Evolutionary conservation across 2,113 vertebrate genomes (phyloP), one percentile per base, ranked within the genome.

Genomic region (Indicator indicator): DNA sequence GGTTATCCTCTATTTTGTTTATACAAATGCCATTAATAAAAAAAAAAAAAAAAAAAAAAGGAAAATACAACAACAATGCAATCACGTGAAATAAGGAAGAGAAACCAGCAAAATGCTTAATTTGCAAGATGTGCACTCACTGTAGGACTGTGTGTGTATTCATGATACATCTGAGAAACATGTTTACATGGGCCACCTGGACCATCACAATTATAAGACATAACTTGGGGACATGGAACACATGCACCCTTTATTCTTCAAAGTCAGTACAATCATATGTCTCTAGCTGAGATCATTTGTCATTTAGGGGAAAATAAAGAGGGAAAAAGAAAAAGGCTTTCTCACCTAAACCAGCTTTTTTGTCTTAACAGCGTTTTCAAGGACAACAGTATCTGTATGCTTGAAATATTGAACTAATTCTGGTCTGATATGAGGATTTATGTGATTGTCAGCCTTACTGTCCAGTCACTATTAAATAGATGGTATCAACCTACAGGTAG

Each of bases 341-440:
- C 21, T 2, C 7, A 58, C 4, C 14, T 68, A 83, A 84, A 7
- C 5, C 32, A 58, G 5, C 1, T 5, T 40, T 92, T 93, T 76
- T 55, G 32, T 52, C 54, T 21, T 44, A 30, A 23, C 30, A 55
- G 6, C 10, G 6, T 27, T 74, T 90, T 80, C 46, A 59, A 63
- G 50, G 26, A 56, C 18, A 60, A 19, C 6, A 16, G 28, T 52
- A 56, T 48, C 62, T 15, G 7, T 32, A 69, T 20, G 8, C 7
- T 55, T 72, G 71, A 90, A 33, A 18, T 87, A 92, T 48, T 32
- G 50, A 94, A 55, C 62, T 83, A 83, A 48, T 36, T 78, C 50
- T 68, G 4, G 42, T 88, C 42, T 88, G 69, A 94, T 83, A 74
- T 68, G 48, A 91, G 96, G 73, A 97, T 98, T 94, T 94, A 96